Evolutionary conservation across 2,113 vertebrate genomes (phyloP), one percentile per base, ranked within the genome.

Genomic region (Sardina pilchardus): DNA sequence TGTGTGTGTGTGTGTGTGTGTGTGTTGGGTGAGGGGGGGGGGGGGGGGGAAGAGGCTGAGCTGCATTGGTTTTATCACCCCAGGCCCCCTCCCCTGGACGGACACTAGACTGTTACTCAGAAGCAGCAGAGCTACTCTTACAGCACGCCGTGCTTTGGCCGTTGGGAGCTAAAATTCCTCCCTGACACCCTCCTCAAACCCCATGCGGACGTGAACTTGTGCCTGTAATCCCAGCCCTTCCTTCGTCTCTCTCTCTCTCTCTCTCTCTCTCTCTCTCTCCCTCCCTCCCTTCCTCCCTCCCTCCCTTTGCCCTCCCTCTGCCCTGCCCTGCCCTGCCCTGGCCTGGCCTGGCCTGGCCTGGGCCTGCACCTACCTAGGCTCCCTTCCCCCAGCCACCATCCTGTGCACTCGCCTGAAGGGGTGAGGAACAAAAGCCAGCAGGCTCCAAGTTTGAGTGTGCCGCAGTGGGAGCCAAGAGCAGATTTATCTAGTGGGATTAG

Each of bases 401-500:
- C 34, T 36, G 71, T 14, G 26, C 30, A 3, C 30, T 34, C 30
- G 71, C 71, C 34, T 17, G 2, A 16, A 30, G 30, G 30, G 34
- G 71, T 30, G 26, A 17, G 71, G 26, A 30, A 78, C 71, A 78
- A 78, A 78, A 78, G 71, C 71, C 34, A 36, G 16, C 14, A 34
- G 12, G 71, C 71, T 78, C 71, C 71, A 78, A 17, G 71, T 78
- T 78, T 78, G 10, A 34, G 63, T 17, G 30, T 17, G 71, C 34
- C 71, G 71, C 30, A 14, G 30, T 39, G 71, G 71, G 71, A 90
- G 90, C 89, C 88, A 91, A 87, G 84, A 87, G 85, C 90, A 93
- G 93, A 89, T 93, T 94, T 93, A 94, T 91, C 89, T n/a, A 86
- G 34, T 63, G 82, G 91, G 94, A 94, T 95, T 93, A 88, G 21